Evolutionary conservation across 92 coral and sea anemone species (phyloP).

Genomic region (Actinernus sp.): DNA sequence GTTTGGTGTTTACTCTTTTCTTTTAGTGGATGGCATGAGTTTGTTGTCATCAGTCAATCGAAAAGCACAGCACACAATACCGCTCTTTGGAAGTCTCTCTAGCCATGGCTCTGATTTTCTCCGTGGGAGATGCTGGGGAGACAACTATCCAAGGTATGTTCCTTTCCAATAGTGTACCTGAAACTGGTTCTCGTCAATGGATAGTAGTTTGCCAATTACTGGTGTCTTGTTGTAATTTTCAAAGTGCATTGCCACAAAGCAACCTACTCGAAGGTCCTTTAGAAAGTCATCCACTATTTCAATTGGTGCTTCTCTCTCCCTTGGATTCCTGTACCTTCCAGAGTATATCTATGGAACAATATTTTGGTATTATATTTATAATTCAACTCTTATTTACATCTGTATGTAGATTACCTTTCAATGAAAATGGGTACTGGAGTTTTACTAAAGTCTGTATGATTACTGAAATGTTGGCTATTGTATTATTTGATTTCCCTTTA

Average conservation of each 20-base stretch:
- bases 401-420: too few relatives aligned
- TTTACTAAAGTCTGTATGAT: too few relatives aligned
- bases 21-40: slow-evolving; percentile 27
- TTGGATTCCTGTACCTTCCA: slow-evolving; percentile 26
- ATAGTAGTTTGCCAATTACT: slow-evolving; percentile 37
- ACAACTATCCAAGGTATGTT: slow-evolving; percentile 42
- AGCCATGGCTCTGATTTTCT: slow-evolving; percentile 36
- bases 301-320: slow-evolving; percentile 18
- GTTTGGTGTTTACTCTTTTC: too few relatives aligned
- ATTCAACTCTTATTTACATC: too few relatives aligned
- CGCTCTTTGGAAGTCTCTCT: slow-evolving; percentile 30
- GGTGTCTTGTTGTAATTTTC: slow-evolving; percentile 31
- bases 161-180: slow-evolving; percentile 64
- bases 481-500: too few relatives aligned
- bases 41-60: slow-evolving; percentile 15
- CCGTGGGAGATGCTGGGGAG: slow-evolving; percentile 14
- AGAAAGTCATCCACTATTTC: slow-evolving; percentile 15
- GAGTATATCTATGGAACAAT: slow-evolving; percentile 47
- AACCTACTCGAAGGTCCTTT: slow-evolving; percentile 4
- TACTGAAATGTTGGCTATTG: too few relatives aligned
- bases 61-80: slow-evolving; percentile 43
- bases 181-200: slow-evolving; percentile 15
- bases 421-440: too few relatives aligned
- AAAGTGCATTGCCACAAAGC: slow-evolving; percentile 2
- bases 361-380: too few relatives aligned